These are phyloP conservation scores for Oncorhynchus kisutch DNA, from an alignment of 2,113 vertebrate genomes.

Conservation along the genomic window DNA sequence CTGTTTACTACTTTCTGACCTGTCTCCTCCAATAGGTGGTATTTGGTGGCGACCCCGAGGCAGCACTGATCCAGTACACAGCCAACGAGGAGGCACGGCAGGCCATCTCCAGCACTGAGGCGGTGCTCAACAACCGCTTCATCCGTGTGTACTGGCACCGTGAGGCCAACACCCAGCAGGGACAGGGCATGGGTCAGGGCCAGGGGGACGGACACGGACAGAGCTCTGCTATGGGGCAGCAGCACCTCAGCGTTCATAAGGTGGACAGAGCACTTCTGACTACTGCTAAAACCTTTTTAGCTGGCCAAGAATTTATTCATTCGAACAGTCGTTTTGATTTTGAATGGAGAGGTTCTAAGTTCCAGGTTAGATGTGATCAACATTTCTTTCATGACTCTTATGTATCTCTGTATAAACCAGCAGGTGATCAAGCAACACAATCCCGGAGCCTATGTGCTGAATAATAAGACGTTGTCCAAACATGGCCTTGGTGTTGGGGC, in stretches of 20 bases:
- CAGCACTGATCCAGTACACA: conserved; percentile 91
- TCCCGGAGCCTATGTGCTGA: conserved; percentile 87
- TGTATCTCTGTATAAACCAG: not conserved
- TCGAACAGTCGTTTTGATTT: no score
- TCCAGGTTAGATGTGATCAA: not conserved
- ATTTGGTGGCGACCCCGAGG: conserved; percentile 91
- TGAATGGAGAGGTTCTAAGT: no score
- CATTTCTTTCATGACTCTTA: not conserved
- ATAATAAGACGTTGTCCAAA: conserved; percentile 89
- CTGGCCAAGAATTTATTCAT: no score
- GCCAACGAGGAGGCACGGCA: conserved; percentile 89
- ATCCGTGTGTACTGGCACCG: conserved; percentile 95
- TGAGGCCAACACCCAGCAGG: conserved; percentile 70
- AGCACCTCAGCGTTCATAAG: conserved; percentile 69
- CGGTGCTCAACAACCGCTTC: conserved; percentile 94
- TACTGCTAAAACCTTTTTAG: no score
- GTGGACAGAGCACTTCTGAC: conserved; percentile 29
- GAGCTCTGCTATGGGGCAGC: conserved; percentile 37
- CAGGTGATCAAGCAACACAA: conserved; percentile 77
- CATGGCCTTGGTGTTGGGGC: conserved; percentile 63
- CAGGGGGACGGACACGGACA: conserved; percentile 18
- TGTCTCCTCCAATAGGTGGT: conserved; percentile 77
- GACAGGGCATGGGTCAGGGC: not conserved
- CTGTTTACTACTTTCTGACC: not conserved
- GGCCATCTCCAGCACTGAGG: conserved; percentile 92